phyloP scores from a whole-genome alignment of 2,888 invertebrate species.

The Punctoribates punctum region DNA sequence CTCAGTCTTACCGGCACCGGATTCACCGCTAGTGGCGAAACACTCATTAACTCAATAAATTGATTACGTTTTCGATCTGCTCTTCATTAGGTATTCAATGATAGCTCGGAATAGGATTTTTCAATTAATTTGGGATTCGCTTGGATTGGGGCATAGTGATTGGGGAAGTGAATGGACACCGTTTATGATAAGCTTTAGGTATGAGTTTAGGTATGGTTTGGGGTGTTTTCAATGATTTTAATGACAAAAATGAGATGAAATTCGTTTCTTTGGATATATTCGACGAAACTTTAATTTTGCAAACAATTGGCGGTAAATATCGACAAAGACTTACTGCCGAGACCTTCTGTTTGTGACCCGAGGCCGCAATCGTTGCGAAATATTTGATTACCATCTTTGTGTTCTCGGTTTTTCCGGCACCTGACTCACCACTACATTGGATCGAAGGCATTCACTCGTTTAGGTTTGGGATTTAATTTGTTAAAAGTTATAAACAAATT shows the following conservation, averaged over 20 bases:
- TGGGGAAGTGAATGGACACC: too few species aligned
- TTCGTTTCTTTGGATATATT: too few species aligned
- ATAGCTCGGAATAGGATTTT: not conserved
- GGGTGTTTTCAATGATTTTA: too few species aligned
- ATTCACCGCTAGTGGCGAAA: conserved; percentile 57
- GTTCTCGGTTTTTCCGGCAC: conserved; percentile 62
- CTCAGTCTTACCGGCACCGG: conserved; percentile 62
- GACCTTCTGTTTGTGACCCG: conserved; percentile 42
- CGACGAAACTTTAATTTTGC: too few species aligned
- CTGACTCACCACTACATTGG: conserved; percentile 63
- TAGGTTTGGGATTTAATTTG: not conserved
- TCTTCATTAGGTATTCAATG: not conserved
- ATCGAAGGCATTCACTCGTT: conserved; percentile 4
- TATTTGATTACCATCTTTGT: conserved; percentile 58
- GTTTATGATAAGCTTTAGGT: not conserved
- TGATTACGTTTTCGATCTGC: not conserved
- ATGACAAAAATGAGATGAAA: too few species aligned
- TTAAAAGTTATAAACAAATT: not conserved
- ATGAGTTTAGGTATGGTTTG: not conserved
- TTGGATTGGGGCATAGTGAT: not conserved
- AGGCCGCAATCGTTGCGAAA: conserved; percentile 82
- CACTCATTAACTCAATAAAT: not conserved
- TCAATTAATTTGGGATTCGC: not conserved
- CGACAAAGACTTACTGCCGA: conserved; percentile 37
- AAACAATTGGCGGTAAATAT: too few species aligned